Evolutionary conservation across 2,888 invertebrate genomes (phyloP).

Genomic region (Euproctis similis): DNA sequence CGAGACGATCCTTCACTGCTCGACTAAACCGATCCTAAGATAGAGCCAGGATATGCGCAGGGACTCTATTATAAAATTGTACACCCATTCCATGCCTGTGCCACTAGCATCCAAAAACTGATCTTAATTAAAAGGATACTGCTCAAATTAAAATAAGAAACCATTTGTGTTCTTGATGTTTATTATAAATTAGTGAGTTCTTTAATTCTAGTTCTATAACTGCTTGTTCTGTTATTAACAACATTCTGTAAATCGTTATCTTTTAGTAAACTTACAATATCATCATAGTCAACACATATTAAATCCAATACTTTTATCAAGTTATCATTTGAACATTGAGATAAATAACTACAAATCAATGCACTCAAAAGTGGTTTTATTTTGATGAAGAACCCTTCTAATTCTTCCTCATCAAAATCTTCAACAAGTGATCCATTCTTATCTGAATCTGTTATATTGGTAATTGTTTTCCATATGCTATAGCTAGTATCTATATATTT

Average conservation of each 20-base stretch:
- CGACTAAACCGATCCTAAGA: too few relatives aligned
- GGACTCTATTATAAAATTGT: too few relatives aligned
- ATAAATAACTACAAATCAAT: conserved; percentile 47
- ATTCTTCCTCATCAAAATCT: conserved; percentile 40
- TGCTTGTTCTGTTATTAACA: conserved; percentile 37
- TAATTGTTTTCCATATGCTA: conserved; percentile 51
- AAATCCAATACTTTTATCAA: conserved; percentile 40
- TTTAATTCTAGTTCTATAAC: conserved; percentile 46
- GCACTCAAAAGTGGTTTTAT: conserved; percentile 41
- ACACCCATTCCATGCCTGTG: too few relatives aligned
- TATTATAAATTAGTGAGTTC: conserved; percentile 44
- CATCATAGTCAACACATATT: conserved; percentile 41
- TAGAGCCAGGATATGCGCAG: too few relatives aligned
- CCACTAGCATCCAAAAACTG: too few relatives aligned
- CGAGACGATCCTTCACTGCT: too few relatives aligned
- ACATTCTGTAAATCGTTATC: conserved; percentile 31
- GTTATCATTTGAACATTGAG: conserved; percentile 42
- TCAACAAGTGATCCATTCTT: conserved; percentile 43
- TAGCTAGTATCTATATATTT: conserved; percentile 46
- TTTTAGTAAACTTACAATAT: conserved; percentile 35
- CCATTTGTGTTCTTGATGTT: conserved; percentile 1
- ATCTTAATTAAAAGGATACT: too few relatives aligned
- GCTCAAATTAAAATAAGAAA: neutral
- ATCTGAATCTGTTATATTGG: conserved; percentile 32
- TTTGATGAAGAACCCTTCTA: conserved; percentile 38